These are phyloP conservation scores for Enteromius trimaculatus DNA, from an alignment of 2,797 vertebrate genomes.

Conservation along the genomic window DNA sequence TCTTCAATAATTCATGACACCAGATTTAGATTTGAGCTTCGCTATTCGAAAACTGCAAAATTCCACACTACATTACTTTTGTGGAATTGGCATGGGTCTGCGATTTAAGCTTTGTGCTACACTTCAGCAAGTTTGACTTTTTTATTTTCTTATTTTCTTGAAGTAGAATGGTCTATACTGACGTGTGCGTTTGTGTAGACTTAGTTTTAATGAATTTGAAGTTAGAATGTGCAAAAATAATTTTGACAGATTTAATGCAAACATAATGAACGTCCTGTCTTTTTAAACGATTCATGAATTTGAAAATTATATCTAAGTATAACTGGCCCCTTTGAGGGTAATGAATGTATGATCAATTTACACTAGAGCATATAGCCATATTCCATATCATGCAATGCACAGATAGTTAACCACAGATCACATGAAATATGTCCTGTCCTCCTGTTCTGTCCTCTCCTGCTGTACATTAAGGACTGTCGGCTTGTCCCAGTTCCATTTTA, in stretches of 20 bases:
- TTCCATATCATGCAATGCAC: constrained; percentile 45
- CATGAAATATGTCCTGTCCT: constrained; percentile 39
- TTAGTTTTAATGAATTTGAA: constrained; percentile 1
- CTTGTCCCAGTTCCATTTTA: constrained; percentile 75
- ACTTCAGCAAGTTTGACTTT: constrained; percentile 65
- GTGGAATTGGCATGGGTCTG: constrained; percentile 66
- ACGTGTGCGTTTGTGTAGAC: not conserved
- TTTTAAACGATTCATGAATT: not conserved
- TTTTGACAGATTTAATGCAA: constrained; percentile 4
- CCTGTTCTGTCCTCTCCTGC: constrained; percentile 39
- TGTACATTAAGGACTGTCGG: constrained; percentile 58
- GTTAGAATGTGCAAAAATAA: not conserved
- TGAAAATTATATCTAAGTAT: not conserved
- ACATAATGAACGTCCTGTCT: not conserved
- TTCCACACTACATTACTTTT: constrained; percentile 72
- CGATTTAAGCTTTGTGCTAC: constrained; percentile 61
- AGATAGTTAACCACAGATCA: constrained; percentile 39
- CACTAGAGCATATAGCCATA: not conserved
- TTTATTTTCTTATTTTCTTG: not conserved
- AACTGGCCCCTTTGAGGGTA: not conserved
- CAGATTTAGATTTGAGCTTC: constrained; percentile 77
- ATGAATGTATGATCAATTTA: not conserved
- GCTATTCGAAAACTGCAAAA: constrained; percentile 73
- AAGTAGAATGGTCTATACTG: not conserved
- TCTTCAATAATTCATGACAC: constrained; percentile 83